These are phyloP conservation scores for Tethya wilhelma DNA, from an alignment of 37 sponge, comb jelly and placozoan genomes.

Conservation along the genomic window DNA sequence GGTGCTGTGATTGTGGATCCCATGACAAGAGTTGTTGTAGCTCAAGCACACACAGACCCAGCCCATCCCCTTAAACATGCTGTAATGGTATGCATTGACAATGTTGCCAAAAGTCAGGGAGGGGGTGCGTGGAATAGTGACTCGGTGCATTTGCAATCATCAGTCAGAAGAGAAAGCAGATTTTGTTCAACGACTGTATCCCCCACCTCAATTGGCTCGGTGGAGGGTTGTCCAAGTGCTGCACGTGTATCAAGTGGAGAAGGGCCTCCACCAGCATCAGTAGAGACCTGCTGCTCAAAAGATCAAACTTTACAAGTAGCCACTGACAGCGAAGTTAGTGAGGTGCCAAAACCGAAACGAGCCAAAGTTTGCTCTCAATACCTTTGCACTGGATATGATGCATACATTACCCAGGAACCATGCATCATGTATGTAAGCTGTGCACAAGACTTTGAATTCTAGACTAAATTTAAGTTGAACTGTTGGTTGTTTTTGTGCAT, in stretches of 20 bases:
- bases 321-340: not conserved
- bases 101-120: constrained; percentile 78
- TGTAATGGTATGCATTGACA: constrained; percentile 87
- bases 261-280: not conserved
- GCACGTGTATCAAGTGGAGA: no score
- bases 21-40: constrained; percentile 32
- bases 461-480: not conserved
- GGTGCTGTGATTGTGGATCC: constrained; percentile 89
- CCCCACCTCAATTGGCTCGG: no score
- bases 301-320: no score
- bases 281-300: no score
- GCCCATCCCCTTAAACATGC: constrained; percentile 82
- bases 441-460: not conserved
- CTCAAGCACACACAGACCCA: constrained; percentile 39
- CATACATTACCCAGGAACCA: constrained; percentile 86
- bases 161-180: not conserved
- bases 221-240: no score
- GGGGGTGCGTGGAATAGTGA: constrained; percentile 69
- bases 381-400: constrained; percentile 94
- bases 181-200: no score
- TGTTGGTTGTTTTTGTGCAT: not conserved
- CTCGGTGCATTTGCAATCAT: no score
- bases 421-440: constrained; percentile 95
- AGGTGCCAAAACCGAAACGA: constrained; percentile 48
- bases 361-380: constrained; percentile 48